Evolutionary conservation across 2,888 invertebrate genomes (phyloP), one percentile per base, ranked within the genome.

Genomic region (Anthrax anthrax): DNA sequence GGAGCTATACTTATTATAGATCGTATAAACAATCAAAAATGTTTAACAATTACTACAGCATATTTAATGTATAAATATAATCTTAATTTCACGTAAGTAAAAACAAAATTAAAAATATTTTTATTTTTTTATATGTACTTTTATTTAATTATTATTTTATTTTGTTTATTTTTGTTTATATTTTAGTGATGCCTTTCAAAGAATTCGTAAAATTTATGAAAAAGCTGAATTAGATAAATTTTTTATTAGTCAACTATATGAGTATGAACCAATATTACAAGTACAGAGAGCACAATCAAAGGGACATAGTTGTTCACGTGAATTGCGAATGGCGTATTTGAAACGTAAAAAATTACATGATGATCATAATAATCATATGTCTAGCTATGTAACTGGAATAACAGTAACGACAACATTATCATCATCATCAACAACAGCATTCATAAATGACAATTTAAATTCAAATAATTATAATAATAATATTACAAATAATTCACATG

Each of bases 31-130:
- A 56, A 59, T 47, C 61, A 62, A 39, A 62, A 60, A 51, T 60
- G 60, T 48, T 44, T 61, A 37, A 60, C 60, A 2, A 59, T 61
- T 39, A 56, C 58, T 34, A 57, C 58, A 19, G 60, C 60, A 32
- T 62, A 56, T 52, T 54, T 62, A 49, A 62, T 62, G 60, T 62
- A 59, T 52, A 60, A 59, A 50, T 51, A 61, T 47, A 59, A 61
- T 52, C 55, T 57, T 43, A 59, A 53, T 49, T 62, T 60, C 53
- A 55, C 55, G 62, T 62, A 50, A 60, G 60, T 51, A 27, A 27
- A 34, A 16, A 34, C 2, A 12, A 1, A 9, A 38, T 10, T n/a
- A n/a, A n/a, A n/a, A n/a, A n/a, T n/a, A 32, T n/a, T 18, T 16
- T 36, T 23, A 37, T 41, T 44, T 29, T 16, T 39, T 16, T 17